Evolutionary conservation across 1,140 invertebrate genomes (phyloP).

Genomic region (Agrypnia vestita): DNA sequence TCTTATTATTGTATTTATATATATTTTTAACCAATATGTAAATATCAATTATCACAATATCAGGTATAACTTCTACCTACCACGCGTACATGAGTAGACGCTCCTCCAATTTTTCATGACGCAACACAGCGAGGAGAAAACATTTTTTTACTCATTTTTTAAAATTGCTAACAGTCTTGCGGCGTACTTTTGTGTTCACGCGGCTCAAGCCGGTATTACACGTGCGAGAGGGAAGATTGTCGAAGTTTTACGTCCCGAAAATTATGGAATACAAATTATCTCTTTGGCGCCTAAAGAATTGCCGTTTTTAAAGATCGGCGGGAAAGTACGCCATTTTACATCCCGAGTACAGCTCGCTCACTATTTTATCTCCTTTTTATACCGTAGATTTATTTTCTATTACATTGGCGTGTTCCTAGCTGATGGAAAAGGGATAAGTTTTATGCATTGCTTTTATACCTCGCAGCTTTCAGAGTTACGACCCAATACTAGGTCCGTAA

Average conservation of each 20-base stretch:
- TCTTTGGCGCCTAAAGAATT: slow-evolving; percentile 21
- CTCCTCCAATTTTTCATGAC: too few relatives aligned
- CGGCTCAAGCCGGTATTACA: background rate
- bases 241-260: slow-evolving; percentile 21
- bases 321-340: background rate
- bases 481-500: too few relatives aligned
- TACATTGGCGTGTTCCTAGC: background rate
- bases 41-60: too few relatives aligned
- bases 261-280: slow-evolving; percentile 45
- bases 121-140: too few relatives aligned
- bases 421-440: slow-evolving; percentile 19
- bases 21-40: too few relatives aligned
- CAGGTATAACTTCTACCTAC: too few relatives aligned
- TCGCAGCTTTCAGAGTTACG: too few relatives aligned
- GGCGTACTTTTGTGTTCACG: too few relatives aligned
- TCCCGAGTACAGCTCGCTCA: background rate
- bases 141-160: too few relatives aligned
- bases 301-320: slow-evolving; percentile 18
- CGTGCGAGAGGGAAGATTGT: background rate
- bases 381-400: slow-evolving; percentile 9
- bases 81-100: too few relatives aligned
- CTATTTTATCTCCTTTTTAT: background rate
- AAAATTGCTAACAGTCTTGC: too few relatives aligned
- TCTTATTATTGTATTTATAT: too few relatives aligned
- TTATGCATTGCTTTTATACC: background rate